Evolutionary conservation across 1,140 invertebrate genomes (phyloP), one percentile per base, ranked within the genome.

Genomic region (Papilio machaon): DNA sequence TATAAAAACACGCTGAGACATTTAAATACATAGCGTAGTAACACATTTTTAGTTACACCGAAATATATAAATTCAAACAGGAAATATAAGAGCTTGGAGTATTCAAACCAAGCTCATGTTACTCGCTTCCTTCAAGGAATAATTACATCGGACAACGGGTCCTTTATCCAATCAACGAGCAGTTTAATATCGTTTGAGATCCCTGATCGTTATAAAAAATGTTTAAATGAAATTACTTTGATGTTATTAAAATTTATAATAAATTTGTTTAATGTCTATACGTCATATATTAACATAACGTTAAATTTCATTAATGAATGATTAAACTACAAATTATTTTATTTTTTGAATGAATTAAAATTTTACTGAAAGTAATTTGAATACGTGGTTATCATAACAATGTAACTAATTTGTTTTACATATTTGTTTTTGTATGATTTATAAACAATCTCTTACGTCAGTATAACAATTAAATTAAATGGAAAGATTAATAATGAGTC

Each of bases 111-210:
- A 77, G 81, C 85, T 91, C 87, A 83, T 89, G 88, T 92, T 91
- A 90, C 89, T 76, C 82, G 60, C 87, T 91, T 91, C 89, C 89
- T 91, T 82, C 81, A 82, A 87, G 83, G 85, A 83, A 79, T 90
- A 89, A 93, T 93, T 91, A 91, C 85, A 82, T 83, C 79, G 87
- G 84, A 93, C 91, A 92, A 91, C 87, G 86, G 87, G 82, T 86
- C 91, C 88, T 87, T 92, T 91, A 85, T 89, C 90, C 90, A 92
- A 90, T 92, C 87, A 90, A 88, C 87, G 85, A 86, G 82, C 88
- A 91, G 87, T 90, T 92, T 90, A 91, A 92, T 91, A 91, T 90
- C 87, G 90, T 91, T 90, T 88, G 82, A 91, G 88, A 87, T 90
- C 90, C 90, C 90, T 82, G 86, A 80, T 54, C 83, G 77, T 86